Conservation (phyloP, 2,797 vertebrate genomes). For the Phoxinus dragarum region DNA sequence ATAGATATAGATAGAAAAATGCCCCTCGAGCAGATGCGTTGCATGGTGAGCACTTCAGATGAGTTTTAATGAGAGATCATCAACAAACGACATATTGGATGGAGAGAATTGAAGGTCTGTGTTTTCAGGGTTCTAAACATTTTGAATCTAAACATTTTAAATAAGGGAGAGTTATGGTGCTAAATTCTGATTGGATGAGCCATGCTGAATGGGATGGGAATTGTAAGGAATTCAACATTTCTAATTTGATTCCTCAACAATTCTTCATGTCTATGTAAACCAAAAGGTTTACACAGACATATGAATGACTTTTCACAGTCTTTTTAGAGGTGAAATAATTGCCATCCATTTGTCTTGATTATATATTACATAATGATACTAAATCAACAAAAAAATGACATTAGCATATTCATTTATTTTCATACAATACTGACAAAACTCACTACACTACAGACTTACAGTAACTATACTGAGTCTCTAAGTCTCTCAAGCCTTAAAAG, state of each 20-base stretch:
- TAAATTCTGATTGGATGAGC: not conserved
- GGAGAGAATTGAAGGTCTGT: not conserved
- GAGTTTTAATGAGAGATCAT: not conserved
- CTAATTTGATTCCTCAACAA: not conserved
- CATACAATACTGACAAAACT: too few relatives aligned
- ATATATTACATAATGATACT: not conserved
- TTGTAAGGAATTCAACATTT: not conserved
- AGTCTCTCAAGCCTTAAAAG: too few relatives aligned
- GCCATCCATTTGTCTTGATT: not conserved
- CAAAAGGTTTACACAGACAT: too few relatives aligned
- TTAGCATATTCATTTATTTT: too few relatives aligned
- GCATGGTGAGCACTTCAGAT: not conserved
- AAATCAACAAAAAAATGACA: not conserved
- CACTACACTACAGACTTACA: too few relatives aligned
- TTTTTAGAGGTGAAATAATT: not conserved
- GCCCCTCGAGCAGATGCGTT: not conserved
- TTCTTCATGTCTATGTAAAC: not conserved
- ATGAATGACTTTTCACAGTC: not conserved
- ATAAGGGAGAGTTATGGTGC: not conserved
- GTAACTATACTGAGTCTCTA: too few relatives aligned
- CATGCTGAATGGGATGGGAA: not conserved
- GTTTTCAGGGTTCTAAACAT: not conserved
- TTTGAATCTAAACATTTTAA: not conserved
- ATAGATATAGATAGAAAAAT: not conserved
- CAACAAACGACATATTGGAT: not conserved